A percentile compares a stretch with the other conserved stretches of the same genome.
phyloP scores from a whole-genome alignment of 2,888 invertebrate species.

The Seira musarum region DNA sequence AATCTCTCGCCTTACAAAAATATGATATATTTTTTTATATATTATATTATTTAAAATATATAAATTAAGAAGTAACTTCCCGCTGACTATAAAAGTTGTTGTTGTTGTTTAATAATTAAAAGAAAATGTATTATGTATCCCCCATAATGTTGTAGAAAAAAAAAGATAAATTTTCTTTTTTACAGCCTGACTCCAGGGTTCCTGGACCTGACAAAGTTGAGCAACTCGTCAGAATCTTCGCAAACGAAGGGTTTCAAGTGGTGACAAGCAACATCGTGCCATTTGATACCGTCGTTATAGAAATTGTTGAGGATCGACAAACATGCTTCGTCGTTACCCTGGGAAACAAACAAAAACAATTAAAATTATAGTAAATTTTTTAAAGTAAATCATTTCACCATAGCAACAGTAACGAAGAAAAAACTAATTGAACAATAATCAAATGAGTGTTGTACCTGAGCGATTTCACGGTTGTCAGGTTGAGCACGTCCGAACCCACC shows the following conservation, averaged over 20 bases:
- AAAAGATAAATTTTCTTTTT: slow-evolving; percentile 69
- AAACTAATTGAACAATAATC: background rate
- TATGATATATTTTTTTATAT: too few relatives aligned
- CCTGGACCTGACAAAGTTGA: slow-evolving; percentile 87
- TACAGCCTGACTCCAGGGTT: slow-evolving; percentile 88
- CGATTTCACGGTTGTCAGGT: slow-evolving; percentile 87
- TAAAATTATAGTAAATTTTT: background rate
- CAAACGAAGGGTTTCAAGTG: slow-evolving; percentile 94
- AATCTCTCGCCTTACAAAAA: too few relatives aligned
- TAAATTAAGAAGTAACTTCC: too few relatives aligned
- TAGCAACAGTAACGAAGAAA: background rate
- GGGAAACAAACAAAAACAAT: slow-evolving; percentile 8
- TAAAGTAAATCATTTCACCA: background rate
- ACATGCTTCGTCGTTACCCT: slow-evolving; percentile 83
- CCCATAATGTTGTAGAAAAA: background rate
- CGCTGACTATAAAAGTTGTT: too few relatives aligned
- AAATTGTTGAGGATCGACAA: slow-evolving; percentile 91
- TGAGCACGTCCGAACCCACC: slow-evolving; percentile 91
- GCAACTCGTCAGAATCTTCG: slow-evolving; percentile 90
- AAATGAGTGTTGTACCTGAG: slow-evolving; percentile 60
- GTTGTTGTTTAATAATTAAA: too few relatives aligned
- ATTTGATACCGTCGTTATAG: slow-evolving; percentile 93
- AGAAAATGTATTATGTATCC: too few relatives aligned
- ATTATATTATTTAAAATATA: too few relatives aligned
- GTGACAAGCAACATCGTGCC: slow-evolving; percentile 95